phyloP scores from a whole-genome alignment of 2,113 vertebrate genomes.

The Synodontis membranacea region DNA sequence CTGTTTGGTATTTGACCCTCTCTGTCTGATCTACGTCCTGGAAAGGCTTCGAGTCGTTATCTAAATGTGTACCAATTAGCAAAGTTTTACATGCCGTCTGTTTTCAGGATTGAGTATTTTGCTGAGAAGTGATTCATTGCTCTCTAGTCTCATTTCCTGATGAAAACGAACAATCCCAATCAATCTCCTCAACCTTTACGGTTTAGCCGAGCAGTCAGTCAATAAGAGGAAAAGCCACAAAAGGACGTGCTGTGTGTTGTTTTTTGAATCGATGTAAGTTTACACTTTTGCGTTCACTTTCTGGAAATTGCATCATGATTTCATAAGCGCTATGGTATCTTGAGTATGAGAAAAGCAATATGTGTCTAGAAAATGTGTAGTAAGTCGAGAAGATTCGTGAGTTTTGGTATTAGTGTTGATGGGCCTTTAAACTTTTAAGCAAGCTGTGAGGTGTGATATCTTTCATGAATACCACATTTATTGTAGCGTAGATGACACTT shows the following conservation, averaged over 20 bases:
- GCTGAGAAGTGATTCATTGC: background rate
- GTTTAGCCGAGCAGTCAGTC: background rate
- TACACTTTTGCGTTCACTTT: background rate
- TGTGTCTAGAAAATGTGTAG: background rate
- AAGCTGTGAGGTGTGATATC: too few species aligned
- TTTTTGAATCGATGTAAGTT: background rate
- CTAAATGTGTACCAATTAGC: background rate
- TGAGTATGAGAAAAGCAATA: background rate
- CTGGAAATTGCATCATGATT: background rate
- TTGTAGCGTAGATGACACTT: background rate
- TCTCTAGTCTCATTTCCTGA: background rate
- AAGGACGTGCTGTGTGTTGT: background rate
- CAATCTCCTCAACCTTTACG: background rate
- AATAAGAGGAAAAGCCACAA: background rate
- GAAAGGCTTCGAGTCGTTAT: background rate
- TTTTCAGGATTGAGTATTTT: background rate
- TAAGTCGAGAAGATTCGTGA: background rate
- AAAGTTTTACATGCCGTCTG: background rate
- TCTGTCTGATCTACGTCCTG: background rate
- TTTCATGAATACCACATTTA: background rate
- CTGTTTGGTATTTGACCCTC: background rate
- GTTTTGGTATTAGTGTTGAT: background rate
- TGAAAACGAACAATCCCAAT: background rate
- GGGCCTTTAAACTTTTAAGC: too few species aligned
- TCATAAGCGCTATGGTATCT: background rate